These are phyloP conservation scores for Phrynocephalus vlangalii DNA, from an alignment of 2,797 vertebrate genomes.

Conservation along the genomic window DNA sequence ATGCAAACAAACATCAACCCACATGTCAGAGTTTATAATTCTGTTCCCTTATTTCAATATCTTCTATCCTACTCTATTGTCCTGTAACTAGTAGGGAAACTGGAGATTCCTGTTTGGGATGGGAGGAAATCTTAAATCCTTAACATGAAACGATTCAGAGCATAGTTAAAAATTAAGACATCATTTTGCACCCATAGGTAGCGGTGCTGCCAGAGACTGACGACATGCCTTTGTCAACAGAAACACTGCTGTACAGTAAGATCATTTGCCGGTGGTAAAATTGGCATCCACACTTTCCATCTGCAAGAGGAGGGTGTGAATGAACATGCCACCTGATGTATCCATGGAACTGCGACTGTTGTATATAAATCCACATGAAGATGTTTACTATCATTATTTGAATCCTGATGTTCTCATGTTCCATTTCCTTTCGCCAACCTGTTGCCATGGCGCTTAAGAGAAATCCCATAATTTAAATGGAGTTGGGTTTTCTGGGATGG, in stretches of 20 bases:
- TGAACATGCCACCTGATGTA: not conserved
- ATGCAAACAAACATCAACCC: conserved; percentile 38
- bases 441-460: not conserved
- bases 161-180: conserved; percentile 26
- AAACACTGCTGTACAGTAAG: conserved; percentile 45
- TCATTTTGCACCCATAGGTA: conserved; percentile 42
- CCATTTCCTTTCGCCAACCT: not conserved
- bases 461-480: not conserved
- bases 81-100: not conserved
- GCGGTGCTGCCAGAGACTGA: conserved; percentile 47
- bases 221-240: conserved; percentile 50
- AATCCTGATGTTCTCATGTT: conserved; percentile 20
- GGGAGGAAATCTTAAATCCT: conserved; percentile 33
- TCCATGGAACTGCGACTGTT: conserved; percentile 23
- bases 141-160: conserved; percentile 34
- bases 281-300: conserved; percentile 58
- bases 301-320: not conserved
- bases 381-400: conserved; percentile 57
- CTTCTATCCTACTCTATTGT: conserved; percentile 7
- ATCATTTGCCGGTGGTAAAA: conserved; percentile 63
- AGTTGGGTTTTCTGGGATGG: not conserved
- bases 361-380: conserved; percentile 23
- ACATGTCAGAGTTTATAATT: conserved; percentile 10
- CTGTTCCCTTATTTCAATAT: conserved; percentile 31
- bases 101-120: not conserved